A percentile compares a stretch with the other conserved stretches of the same genome.
phyloP scores from a whole-genome alignment of 2,888 invertebrate genomes.

The Cylindroiulus punctatus region DNA sequence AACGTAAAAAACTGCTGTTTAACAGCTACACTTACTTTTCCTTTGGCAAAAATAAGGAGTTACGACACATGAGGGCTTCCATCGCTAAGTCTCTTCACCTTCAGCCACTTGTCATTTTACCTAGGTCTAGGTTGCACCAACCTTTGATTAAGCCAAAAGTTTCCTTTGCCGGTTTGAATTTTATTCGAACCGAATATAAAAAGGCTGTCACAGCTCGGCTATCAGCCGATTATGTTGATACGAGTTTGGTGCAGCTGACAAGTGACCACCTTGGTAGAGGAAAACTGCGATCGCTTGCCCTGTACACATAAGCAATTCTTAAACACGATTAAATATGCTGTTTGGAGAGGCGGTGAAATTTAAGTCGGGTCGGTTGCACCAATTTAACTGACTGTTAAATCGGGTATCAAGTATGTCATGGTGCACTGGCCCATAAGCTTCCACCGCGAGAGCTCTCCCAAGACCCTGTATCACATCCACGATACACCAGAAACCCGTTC shows the following conservation, averaged over 20 bases:
- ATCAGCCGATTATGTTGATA: not conserved
- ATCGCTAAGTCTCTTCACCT: not conserved
- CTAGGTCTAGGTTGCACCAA: not conserved
- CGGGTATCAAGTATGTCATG: too few species aligned
- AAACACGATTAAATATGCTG: not conserved
- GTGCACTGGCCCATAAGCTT: not conserved
- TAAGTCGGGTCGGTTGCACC: not conserved
- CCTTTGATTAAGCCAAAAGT: not conserved
- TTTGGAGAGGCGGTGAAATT: constrained; percentile 2
- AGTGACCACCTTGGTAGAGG: not conserved
- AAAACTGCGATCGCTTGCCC: not conserved
- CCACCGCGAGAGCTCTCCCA: not conserved
- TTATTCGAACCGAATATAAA: too few species aligned
- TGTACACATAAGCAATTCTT: not conserved
- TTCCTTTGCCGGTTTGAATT: too few species aligned
- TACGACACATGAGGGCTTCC: not conserved
- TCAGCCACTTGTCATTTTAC: too few species aligned
- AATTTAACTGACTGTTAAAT: too few species aligned
- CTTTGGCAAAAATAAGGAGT: constrained; percentile 30
- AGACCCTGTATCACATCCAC: not conserved
- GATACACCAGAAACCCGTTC: not conserved
- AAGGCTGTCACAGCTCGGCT: not conserved
- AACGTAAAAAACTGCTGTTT: constrained; percentile 17
- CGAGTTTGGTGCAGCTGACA: not conserved
- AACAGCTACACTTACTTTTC: constrained; percentile 17